These are phyloP conservation scores for Carcinoscorpius rotundicauda DNA, from an alignment of 1,140 invertebrate species.

Conservation along the genomic window DNA sequence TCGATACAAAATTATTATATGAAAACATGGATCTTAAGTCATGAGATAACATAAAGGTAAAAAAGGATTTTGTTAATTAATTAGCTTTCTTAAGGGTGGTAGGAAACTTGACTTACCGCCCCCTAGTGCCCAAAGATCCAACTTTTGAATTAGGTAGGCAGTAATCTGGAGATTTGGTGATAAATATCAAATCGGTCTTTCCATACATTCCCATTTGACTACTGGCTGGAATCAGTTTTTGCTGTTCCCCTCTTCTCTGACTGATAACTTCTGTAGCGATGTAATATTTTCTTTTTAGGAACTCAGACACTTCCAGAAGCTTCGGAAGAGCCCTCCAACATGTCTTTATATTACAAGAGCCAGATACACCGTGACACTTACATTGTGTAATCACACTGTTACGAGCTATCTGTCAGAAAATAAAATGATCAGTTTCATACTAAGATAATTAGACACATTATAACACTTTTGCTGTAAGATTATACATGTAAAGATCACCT, in stretches of 20 bases:
- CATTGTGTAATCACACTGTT: conserved; percentile 38
- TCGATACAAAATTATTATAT: too few species aligned
- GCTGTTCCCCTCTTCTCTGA: conserved; percentile 9
- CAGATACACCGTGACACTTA: conserved; percentile 92
- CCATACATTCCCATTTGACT: conserved; percentile 15
- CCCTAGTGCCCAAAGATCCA: conserved; percentile 60
- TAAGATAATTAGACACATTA: too few species aligned
- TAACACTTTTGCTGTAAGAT: too few species aligned
- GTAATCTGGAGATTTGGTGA: conserved; percentile 76
- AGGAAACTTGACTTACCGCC: conserved; percentile 37
- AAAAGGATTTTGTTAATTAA: too few species aligned
- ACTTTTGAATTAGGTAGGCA: conserved; percentile 51
- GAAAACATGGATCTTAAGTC: too few species aligned
- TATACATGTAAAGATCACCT: too few species aligned
- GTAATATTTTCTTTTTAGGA: conserved; percentile 77
- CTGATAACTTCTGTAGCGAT: conserved; percentile 66
- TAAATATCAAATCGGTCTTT: conserved; percentile 70
- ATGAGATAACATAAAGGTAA: too few species aligned
- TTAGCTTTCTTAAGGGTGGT: too few species aligned
- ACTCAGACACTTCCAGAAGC: conserved; percentile 55
- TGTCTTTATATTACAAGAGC: conserved; percentile 80
- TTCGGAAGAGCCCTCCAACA: conserved; percentile 78
- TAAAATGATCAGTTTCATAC: too few species aligned
- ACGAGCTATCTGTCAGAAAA: conserved; percentile 9
- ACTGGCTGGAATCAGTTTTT: conserved; percentile 14